These are phyloP conservation scores for Ranitomeya imitator DNA, from an alignment of 2,113 vertebrate species.

Conservation along the genomic window DNA sequence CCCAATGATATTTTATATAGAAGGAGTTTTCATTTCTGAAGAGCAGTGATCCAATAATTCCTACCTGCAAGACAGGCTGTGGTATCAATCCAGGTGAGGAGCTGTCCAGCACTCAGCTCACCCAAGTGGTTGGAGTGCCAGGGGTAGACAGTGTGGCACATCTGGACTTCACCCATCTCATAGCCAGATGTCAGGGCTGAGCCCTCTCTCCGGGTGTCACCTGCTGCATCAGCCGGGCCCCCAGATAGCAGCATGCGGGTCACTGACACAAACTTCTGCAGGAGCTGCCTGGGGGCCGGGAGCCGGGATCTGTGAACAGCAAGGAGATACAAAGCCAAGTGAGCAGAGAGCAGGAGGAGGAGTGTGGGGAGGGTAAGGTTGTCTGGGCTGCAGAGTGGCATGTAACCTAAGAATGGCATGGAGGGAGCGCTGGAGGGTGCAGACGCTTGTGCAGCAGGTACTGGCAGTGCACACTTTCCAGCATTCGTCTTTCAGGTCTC, in stretches of 20 bases:
- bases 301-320: background rate
- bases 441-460: background rate
- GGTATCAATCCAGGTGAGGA: conserved; percentile 77
- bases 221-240: background rate
- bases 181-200: background rate
- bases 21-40: too few relatives aligned
- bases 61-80: conserved; percentile 76
- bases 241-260: conserved; percentile 9
- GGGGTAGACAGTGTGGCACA: conserved; percentile 72
- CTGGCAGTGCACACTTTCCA: conserved; percentile 25
- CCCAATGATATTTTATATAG: too few relatives aligned
- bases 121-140: conserved; percentile 69
- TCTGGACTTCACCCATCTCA: conserved; percentile 62
- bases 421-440: background rate
- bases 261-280: conserved; percentile 30
- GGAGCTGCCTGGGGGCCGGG: background rate
- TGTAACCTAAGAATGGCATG: background rate
- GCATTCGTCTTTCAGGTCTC: conserved; percentile 20
- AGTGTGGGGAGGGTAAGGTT: background rate
- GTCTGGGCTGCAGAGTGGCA: background rate
- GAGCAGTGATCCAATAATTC: background rate
- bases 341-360: background rate
- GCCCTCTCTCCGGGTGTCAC: background rate
- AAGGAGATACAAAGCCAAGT: background rate
- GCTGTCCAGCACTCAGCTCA: conserved; percentile 71